phyloP scores from a whole-genome alignment of 2,888 invertebrate genomes.

The Odontocolon sp. region DNA sequence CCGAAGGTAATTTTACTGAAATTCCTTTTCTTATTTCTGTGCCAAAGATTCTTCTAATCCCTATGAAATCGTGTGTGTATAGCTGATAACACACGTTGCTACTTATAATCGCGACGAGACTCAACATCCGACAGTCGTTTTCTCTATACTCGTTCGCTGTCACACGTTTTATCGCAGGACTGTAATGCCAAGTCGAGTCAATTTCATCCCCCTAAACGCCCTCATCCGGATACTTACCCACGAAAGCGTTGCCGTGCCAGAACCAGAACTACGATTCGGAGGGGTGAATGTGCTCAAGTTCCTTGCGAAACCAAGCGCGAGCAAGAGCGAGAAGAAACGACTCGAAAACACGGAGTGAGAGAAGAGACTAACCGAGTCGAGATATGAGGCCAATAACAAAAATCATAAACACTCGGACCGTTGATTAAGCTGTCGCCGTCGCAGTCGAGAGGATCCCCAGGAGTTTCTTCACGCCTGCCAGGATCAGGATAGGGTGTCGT shows the following conservation, averaged over 20 bases:
- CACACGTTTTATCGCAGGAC: conserved; percentile 54
- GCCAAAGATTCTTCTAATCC: not conserved
- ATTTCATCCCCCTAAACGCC: conserved; percentile 63
- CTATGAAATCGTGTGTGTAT: conserved; percentile 6
- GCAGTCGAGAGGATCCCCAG: conserved; percentile 66
- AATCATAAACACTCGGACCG: conserved; percentile 81
- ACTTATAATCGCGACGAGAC: conserved; percentile 26
- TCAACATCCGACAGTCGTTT: conserved; percentile 24
- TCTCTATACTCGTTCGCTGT: conserved; percentile 22
- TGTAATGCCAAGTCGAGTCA: conserved; percentile 58
- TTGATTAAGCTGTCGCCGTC: conserved; percentile 78
- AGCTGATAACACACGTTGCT: not conserved
- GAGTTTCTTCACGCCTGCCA: conserved; percentile 73
- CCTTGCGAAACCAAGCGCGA: conserved; percentile 10
- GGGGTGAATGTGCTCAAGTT: conserved; percentile 41
- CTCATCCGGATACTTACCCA: conserved; percentile 54
- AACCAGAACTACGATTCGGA: conserved; percentile 14
- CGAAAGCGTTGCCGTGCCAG: conserved; percentile 40
- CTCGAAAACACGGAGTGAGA: conserved; percentile 1
- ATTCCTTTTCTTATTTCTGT: too few species aligned
- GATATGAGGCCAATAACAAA: conserved; percentile 80
- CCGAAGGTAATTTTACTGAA: too few species aligned
- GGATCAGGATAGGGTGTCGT: conserved; percentile 65
- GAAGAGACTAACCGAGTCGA: conserved; percentile 46
- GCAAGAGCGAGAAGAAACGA: conserved; percentile 20